Percentiles rank a stretch among this genome's conserved stretches.
Conservation (phyloP, 2,113 vertebrate genomes). For the cattle (Bos taurus) region DNA sequence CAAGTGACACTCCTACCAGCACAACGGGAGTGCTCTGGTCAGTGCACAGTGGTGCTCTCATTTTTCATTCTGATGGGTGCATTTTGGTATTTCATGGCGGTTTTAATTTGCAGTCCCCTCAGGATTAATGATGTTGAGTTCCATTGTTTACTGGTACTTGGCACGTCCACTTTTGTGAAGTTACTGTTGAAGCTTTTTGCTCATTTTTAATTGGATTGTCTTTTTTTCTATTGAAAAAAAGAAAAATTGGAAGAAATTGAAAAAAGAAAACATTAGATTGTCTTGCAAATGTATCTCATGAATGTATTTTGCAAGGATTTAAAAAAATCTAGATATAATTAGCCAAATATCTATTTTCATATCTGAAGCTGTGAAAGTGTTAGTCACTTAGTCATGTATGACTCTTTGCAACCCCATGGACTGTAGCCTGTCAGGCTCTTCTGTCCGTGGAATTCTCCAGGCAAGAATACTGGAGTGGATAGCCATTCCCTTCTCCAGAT, state of each 20-base stretch:
- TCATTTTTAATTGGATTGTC: not conserved
- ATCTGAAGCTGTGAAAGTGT: not conserved
- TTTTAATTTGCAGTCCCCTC: not conserved
- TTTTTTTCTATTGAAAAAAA: not conserved
- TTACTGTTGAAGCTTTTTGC: not conserved
- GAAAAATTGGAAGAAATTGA: not conserved
- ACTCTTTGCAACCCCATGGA: not conserved
- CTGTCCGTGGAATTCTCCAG: not conserved
- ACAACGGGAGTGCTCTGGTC: accelerated
- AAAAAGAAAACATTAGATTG: not conserved
- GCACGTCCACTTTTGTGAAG: not conserved
- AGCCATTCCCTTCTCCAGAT: not conserved
- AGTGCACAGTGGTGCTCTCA: not conserved
- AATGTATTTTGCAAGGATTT: not conserved
- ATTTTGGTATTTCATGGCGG: not conserved
- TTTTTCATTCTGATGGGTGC: not conserved
- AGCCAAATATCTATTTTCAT: not conserved
- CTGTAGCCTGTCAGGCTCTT: not conserved
- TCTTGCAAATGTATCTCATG: not conserved
- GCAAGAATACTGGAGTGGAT: not conserved
- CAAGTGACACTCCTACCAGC: not conserved
- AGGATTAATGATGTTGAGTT: not conserved
- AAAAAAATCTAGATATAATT: not conserved
- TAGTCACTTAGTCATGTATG: not conserved
- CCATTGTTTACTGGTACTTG: not conserved